Conservation (phyloP, 2,888 invertebrate genomes). For the Apoda limacodes region DNA sequence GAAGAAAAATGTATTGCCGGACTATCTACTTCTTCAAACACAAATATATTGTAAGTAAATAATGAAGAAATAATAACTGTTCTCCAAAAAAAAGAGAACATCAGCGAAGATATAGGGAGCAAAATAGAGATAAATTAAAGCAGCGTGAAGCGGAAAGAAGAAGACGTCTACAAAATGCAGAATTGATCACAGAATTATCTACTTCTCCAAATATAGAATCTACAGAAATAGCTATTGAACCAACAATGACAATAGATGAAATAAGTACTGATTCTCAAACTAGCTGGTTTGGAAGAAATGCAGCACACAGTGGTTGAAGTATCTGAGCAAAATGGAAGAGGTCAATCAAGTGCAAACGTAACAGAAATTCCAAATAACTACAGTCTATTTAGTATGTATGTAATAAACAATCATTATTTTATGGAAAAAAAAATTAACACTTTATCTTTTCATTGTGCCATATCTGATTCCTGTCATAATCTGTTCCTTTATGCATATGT, state of each 20-base stretch:
- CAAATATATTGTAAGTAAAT: conserved; percentile 16
- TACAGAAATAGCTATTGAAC: not conserved
- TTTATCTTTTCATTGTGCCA: too few relatives aligned
- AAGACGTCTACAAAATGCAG: conserved; percentile 9
- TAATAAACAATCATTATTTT: too few relatives aligned
- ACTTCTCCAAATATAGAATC: not conserved
- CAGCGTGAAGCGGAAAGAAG: conserved; percentile 22
- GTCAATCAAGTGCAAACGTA: not conserved
- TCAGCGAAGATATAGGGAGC: conserved; percentile 22
- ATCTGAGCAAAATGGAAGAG: not conserved
- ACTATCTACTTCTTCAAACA: conserved; percentile 20
- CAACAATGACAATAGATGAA: not conserved
- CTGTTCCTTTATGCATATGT: too few relatives aligned
- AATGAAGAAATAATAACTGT: conserved; percentile 6
- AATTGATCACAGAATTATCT: not conserved
- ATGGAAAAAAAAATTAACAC: too few relatives aligned
- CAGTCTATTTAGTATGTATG: not conserved
- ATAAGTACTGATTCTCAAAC: not conserved
- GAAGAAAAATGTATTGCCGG: conserved; percentile 12
- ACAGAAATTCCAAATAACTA: not conserved
- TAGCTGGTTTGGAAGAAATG: not conserved
- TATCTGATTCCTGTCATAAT: too few relatives aligned
- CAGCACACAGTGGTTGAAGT: not conserved
- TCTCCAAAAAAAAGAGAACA: conserved; percentile 19
- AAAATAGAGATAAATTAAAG: conserved; percentile 23